Conservation (phyloP, 2,888 invertebrate genomes). For the Agapostemon virescens region DNA sequence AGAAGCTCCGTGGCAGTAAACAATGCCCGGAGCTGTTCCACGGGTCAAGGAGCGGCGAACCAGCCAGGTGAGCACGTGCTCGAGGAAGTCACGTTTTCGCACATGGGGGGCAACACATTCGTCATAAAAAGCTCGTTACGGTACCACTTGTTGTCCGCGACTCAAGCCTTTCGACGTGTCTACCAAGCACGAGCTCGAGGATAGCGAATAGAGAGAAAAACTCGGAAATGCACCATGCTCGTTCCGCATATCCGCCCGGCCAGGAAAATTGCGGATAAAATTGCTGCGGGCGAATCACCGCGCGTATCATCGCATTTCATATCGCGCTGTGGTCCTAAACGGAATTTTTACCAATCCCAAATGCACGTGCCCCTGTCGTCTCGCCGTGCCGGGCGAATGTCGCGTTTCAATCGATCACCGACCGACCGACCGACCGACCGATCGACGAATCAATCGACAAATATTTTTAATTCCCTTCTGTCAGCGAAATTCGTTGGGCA, state of each 20-base stretch:
- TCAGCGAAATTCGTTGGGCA: background rate
- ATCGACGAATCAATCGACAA: conserved; percentile 4
- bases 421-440: background rate
- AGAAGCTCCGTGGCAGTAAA: conserved; percentile 59
- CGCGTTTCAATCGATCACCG: conserved; percentile 10
- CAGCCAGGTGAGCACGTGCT: conserved; percentile 63
- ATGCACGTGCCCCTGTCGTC: background rate
- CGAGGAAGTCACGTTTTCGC: conserved; percentile 66
- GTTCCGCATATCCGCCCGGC: conserved; percentile 28
- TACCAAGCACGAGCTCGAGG: conserved; percentile 31
- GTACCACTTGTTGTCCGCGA: conserved; percentile 63
- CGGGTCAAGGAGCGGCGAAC: conserved; percentile 68
- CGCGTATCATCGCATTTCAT: conserved; percentile 14
- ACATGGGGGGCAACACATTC: conserved; percentile 54
- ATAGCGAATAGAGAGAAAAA: conserved; percentile 12
- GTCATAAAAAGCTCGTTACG: conserved; percentile 71
- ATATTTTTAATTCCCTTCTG: conserved; percentile 15
- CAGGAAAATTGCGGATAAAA: conserved; percentile 46
- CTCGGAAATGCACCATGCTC: background rate
- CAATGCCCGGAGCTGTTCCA: conserved; percentile 67
- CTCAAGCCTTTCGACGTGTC: conserved; percentile 59
- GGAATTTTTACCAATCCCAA: background rate
- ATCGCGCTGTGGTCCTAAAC: conserved; percentile 25
- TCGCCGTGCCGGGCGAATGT: background rate
- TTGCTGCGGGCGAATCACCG: conserved; percentile 33